Evolutionary conservation across 2,888 invertebrate genomes (phyloP).

Genomic region (Leucoma salicis): DNA sequence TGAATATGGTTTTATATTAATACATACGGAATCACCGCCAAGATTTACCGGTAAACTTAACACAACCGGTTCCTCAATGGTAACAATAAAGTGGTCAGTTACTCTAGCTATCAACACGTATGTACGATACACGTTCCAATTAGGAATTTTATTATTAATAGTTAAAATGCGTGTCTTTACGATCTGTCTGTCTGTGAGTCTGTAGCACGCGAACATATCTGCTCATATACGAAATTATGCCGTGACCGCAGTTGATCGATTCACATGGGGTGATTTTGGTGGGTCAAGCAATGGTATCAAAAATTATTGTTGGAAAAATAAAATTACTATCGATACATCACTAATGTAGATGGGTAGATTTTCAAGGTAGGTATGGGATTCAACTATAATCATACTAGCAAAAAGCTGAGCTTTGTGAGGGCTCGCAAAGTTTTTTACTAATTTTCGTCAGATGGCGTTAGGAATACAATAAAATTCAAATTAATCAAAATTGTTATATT

Average conservation of each 20-base stretch:
- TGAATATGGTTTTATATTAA: neutral
- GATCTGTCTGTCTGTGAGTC: constrained; percentile 56
- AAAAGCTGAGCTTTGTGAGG: no score
- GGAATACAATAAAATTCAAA: no score
- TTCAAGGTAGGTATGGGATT: no score
- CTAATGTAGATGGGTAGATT: no score
- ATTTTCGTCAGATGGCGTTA: no score
- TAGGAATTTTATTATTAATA: constrained; percentile 70
- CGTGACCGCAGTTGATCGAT: constrained; percentile 42
- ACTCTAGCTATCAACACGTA: constrained; percentile 43
- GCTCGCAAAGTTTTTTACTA: no score
- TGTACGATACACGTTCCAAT: constrained; percentile 71
- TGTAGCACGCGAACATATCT: constrained; percentile 65
- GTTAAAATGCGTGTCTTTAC: constrained; percentile 68
- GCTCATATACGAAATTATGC: constrained; percentile 55
- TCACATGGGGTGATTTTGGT: constrained; percentile 37
- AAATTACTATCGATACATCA: no score
- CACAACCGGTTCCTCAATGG: constrained; percentile 34
- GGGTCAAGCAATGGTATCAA: neutral
- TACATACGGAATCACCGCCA: constrained; percentile 24
- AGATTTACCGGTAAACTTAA: constrained; percentile 8
- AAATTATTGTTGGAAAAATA: no score
- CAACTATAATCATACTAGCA: no score
- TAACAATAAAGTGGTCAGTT: constrained; percentile 54
- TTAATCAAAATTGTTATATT: no score